phyloP scores from a whole-genome alignment of 2,113 vertebrate species.

The Percina caprodes region DNA sequence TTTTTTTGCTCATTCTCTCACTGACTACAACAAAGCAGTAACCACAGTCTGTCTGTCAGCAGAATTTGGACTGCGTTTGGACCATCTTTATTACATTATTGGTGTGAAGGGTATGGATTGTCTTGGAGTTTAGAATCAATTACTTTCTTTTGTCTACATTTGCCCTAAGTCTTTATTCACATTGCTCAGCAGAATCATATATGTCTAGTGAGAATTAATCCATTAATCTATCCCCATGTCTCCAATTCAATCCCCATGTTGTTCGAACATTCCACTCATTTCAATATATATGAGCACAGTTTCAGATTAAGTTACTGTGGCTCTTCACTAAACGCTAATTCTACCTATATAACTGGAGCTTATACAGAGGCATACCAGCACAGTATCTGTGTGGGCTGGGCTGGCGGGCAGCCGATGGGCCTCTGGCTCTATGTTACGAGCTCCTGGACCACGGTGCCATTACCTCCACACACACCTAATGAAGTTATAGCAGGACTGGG shows the following conservation, averaged over 20 bases:
- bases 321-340: slow-evolving; percentile 44
- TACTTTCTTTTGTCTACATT: slow-evolving; percentile 46
- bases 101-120: slow-evolving; percentile 74
- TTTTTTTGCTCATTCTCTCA: slow-evolving; percentile 68
- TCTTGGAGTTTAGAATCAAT: slow-evolving; percentile 66
- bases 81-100: slow-evolving; percentile 70
- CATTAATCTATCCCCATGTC: slow-evolving; percentile 32
- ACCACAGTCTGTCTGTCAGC: slow-evolving; percentile 69
- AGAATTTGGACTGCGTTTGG: slow-evolving; percentile 63
- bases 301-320: slow-evolving; percentile 45
- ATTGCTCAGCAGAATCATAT: slow-evolving; percentile 38
- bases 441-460: slow-evolving; percentile 74
- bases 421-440: slow-evolving; percentile 80
- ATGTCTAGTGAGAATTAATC: slow-evolving; percentile 41
- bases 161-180: slow-evolving; percentile 55
- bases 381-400: slow-evolving; percentile 74
- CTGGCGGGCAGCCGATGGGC: slow-evolving; percentile 62
- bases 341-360: slow-evolving; percentile 35
- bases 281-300: slow-evolving; percentile 38
- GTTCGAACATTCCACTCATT: slow-evolving; percentile 43
- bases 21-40: slow-evolving; percentile 58
- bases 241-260: slow-evolving; percentile 39
- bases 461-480: slow-evolving; percentile 80
- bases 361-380: slow-evolving; percentile 48
- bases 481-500: slow-evolving; percentile 76